Evolutionary conservation across 2,113 vertebrate species (phyloP).

Genomic region (Hystrix cristata): DNA sequence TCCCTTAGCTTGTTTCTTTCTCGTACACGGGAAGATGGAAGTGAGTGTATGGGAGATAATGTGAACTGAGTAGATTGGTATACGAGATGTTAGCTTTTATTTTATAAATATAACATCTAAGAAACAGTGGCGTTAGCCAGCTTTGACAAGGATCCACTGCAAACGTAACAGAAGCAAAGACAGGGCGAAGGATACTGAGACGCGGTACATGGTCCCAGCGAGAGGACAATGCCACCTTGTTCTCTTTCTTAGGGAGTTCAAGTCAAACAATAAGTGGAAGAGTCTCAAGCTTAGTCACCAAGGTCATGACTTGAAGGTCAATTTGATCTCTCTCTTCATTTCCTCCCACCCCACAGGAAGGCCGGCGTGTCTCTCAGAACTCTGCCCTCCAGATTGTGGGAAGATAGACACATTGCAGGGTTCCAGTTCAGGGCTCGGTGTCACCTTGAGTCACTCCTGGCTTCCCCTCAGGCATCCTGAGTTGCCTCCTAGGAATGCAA

Average conservation of each 20-base stretch:
- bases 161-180: neutral
- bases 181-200: neutral
- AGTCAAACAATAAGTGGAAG: conserved; percentile 1
- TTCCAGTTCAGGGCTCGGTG: accelerated
- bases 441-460: conserved; percentile 20
- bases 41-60: neutral
- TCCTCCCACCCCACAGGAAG: neutral
- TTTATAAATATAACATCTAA: neutral
- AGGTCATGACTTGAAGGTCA: neutral
- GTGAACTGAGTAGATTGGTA: neutral
- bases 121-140: neutral
- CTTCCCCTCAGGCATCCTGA: neutral
- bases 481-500: neutral
- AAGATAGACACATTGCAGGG: neutral
- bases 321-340: neutral
- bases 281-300: neutral
- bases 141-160: neutral
- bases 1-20: neutral
- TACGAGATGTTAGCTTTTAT: neutral
- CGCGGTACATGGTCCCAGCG: neutral
- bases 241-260: neutral
- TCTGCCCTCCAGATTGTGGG: neutral
- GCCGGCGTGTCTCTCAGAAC: neutral
- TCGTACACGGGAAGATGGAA: neutral
- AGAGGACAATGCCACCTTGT: neutral